Conservation (phyloP, 2,113 vertebrate species). For the Megaleporinus macrocephalus region DNA sequence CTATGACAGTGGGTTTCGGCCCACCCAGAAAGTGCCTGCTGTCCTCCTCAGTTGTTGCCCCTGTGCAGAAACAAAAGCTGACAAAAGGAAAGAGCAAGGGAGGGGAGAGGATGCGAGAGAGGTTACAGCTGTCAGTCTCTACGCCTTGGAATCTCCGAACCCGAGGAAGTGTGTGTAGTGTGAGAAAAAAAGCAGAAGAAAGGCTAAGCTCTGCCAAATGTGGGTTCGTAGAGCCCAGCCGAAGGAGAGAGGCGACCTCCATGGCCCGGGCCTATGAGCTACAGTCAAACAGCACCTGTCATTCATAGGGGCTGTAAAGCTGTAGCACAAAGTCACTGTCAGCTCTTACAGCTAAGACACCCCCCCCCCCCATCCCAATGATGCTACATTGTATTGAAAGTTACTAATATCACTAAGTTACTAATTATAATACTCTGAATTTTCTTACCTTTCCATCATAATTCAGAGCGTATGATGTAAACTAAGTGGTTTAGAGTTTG, state of each 20-base stretch:
- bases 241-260: not conserved
- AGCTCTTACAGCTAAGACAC: slow-evolving; percentile 11
- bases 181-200: slow-evolving; percentile 26
- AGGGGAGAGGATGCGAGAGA: slow-evolving; percentile 49
- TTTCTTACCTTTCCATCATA: too few relatives aligned
- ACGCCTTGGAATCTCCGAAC: slow-evolving; percentile 54
- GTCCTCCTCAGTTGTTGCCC: slow-evolving; percentile 67
- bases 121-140: slow-evolving; percentile 75
- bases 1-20: slow-evolving; percentile 59
- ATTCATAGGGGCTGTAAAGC: slow-evolving; percentile 36
- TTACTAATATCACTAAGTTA: not conserved
- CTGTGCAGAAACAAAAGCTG: slow-evolving; percentile 70
- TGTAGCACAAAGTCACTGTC: slow-evolving; percentile 1
- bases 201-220: slow-evolving; percentile 18
- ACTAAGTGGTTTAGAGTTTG: too few relatives aligned
- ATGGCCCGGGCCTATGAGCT: not conserved
- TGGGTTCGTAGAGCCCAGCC: not conserved
- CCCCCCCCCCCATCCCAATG: not conserved
- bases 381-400: not conserved
- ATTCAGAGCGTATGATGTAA: too few relatives aligned
- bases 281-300: slow-evolving; percentile 56
- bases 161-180: slow-evolving; percentile 37
- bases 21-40: slow-evolving; percentile 79
- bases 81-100: slow-evolving; percentile 51
- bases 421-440: too few relatives aligned